Percentiles rank a stretch among this genome's conserved stretches.
Conservation (phyloP, 92 coral and sea anemone genomes). For the Desmophyllum pertusum region DNA sequence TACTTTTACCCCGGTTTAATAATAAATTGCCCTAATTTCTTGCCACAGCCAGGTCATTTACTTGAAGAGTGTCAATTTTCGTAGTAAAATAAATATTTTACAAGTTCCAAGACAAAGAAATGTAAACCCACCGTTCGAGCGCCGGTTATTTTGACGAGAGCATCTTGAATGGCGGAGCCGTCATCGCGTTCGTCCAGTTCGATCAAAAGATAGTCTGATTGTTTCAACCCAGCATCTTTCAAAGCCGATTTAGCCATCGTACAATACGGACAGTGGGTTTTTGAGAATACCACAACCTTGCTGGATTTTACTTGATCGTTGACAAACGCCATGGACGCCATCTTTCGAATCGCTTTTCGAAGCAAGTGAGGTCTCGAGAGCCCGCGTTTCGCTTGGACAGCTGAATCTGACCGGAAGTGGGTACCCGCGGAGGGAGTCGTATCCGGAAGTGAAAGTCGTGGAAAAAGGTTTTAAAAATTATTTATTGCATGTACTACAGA, state of each 20-base stretch:
- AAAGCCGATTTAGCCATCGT: conserved; percentile 73
- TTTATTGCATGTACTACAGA: neutral
- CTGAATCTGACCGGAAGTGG: neutral
- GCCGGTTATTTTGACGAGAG: conserved; percentile 59
- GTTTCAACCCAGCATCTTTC: conserved; percentile 61
- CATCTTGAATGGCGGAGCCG: conserved; percentile 72
- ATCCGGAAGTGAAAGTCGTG: too few species aligned
- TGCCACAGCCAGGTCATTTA: neutral
- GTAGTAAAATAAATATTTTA: neutral
- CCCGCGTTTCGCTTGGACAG: neutral
- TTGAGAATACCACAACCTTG: conserved; percentile 91
- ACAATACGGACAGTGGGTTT: conserved; percentile 87
- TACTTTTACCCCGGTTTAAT: too few species aligned
- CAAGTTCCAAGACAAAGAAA: neutral
- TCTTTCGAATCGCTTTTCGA: neutral
- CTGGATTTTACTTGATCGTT: conserved; percentile 39
- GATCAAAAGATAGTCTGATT: conserved; percentile 59
- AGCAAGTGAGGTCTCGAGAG: too few species aligned
- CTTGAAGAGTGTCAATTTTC: neutral
- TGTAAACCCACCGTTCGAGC: conserved; percentile 70
- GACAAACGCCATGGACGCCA: neutral
- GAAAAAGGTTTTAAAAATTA: neutral
- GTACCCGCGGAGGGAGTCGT: too few species aligned
- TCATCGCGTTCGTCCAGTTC: conserved; percentile 77
- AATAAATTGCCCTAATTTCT: neutral